Evolutionary conservation across 1,140 invertebrate species (phyloP).

Genomic region (Anoplolepis gracilipes): DNA sequence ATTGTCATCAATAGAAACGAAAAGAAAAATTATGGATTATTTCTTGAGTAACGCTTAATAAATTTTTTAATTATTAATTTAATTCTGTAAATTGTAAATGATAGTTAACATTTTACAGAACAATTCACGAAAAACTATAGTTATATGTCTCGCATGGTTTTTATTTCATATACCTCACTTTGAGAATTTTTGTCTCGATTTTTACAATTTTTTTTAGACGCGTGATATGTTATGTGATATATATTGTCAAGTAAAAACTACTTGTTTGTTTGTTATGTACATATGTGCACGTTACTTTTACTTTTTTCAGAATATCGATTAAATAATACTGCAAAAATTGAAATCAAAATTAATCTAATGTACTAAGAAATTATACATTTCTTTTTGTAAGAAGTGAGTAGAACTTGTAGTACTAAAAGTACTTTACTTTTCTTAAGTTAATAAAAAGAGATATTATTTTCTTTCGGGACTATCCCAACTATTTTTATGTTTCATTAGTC

Average conservation of each 20-base stretch:
- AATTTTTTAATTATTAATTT: conserved; percentile 3
- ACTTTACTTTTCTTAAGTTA: not conserved
- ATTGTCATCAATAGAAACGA: not conserved
- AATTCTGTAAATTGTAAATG: not conserved
- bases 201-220: conserved; percentile 18
- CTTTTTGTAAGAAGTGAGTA: not conserved
- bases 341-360: not conserved
- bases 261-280: not conserved
- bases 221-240: not conserved
- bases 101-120: not conserved
- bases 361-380: not conserved
- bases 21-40: not conserved
- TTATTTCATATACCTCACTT: conserved; percentile 1
- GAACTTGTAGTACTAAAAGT: not conserved
- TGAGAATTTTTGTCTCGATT: conserved; percentile 12
- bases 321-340: not conserved
- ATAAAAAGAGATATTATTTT: not conserved
- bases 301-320: not conserved
- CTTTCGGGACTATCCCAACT: not conserved
- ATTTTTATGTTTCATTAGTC: not conserved
- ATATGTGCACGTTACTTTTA: not conserved
- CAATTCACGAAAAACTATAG: not conserved
- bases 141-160: not conserved
- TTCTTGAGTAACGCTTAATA: not conserved
- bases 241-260: conserved; percentile 38